Evolutionary conservation across 2,113 vertebrate genomes (phyloP).

Genomic region (Sorex fumeus): DNA sequence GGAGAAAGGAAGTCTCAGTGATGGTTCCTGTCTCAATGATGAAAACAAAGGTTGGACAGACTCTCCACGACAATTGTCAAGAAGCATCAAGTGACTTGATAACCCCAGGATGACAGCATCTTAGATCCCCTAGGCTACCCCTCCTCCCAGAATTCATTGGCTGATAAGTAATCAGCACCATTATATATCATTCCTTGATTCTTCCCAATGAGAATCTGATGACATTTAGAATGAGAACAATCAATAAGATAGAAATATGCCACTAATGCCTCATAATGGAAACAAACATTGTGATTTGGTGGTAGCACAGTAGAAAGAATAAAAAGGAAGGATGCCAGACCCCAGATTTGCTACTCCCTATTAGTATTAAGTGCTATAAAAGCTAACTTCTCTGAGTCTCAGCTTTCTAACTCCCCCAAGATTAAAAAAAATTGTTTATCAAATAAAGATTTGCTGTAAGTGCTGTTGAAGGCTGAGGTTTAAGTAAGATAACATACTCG

Average conservation of each 20-base stretch:
- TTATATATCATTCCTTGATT: conserved; percentile 30
- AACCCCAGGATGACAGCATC: background rate
- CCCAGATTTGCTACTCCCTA: background rate
- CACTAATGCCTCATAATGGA: background rate
- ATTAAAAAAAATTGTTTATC: background rate
- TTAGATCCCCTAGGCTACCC: background rate
- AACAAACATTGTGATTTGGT: background rate
- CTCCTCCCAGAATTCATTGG: conserved; percentile 3
- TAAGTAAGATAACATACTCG: background rate
- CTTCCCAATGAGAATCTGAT: conserved; percentile 8
- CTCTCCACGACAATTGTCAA: background rate
- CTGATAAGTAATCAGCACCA: background rate
- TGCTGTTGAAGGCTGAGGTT: background rate
- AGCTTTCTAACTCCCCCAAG: background rate
- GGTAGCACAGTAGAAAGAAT: background rate
- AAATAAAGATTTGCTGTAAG: conserved; percentile 19
- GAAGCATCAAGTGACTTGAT: background rate
- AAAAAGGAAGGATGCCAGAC: background rate
- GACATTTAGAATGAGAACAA: background rate
- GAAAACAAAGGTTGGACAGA: background rate
- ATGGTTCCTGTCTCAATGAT: background rate
- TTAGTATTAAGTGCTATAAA: background rate
- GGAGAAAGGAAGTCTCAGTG: background rate
- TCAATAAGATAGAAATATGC: conserved; percentile 21
- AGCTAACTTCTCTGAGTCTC: conserved; percentile 13